These are phyloP conservation scores for Pholis gunnellus DNA, from an alignment of 2,113 vertebrate genomes.

Conservation along the genomic window DNA sequence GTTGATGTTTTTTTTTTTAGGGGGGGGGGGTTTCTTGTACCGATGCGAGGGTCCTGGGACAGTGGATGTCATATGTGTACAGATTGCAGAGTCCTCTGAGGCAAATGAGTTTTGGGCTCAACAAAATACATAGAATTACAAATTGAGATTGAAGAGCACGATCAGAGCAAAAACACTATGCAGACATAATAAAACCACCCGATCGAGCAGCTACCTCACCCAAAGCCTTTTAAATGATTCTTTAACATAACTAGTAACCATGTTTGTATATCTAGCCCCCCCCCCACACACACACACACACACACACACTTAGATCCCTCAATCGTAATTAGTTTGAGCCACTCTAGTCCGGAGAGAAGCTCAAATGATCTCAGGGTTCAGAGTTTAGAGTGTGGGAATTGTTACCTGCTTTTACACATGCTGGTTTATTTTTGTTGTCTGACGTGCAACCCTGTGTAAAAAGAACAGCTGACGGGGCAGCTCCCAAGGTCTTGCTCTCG, in stretches of 20 bases:
- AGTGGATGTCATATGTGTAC: no score
- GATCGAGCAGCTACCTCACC: neutral
- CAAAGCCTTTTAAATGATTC: neutral
- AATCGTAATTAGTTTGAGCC: neutral
- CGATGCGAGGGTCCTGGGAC: no score
- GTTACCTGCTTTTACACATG: constrained; percentile 17
- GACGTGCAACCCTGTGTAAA: constrained; percentile 20
- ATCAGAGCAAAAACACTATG: no score
- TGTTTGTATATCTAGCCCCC: neutral
- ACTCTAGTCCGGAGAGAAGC: neutral
- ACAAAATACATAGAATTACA: neutral
- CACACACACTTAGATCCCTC: neutral
- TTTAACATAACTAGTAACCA: neutral
- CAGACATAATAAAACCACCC: no score
- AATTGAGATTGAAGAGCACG: no score
- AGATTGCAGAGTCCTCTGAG: no score
- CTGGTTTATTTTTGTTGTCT: neutral
- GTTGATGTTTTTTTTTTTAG: no score
- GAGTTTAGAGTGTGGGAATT: constrained; percentile 32
- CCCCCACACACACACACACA: no score
- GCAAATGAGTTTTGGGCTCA: no score
- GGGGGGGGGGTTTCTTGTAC: no score
- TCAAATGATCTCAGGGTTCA: neutral
- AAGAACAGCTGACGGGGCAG: constrained; percentile 52
- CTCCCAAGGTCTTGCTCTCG: neutral